Conservation (phyloP, 2,888 invertebrate species). For the Enchytraeus crypticus region DNA sequence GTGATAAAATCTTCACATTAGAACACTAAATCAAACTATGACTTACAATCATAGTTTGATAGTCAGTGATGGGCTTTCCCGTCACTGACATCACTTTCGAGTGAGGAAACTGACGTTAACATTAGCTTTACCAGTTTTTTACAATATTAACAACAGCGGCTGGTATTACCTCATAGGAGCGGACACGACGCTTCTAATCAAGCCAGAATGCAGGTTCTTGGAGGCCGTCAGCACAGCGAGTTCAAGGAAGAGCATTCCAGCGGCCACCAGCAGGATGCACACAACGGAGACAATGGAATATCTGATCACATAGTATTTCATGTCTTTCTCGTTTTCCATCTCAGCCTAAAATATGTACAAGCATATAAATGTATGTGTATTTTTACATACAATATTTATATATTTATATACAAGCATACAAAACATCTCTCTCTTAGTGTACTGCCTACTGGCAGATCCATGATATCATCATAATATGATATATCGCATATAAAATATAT, state of each 20-base stretch:
- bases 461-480: not conserved
- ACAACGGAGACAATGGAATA: slow-evolving; percentile 1
- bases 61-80: no score
- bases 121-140: no score
- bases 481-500: no score
- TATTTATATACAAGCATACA: not conserved
- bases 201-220: slow-evolving; percentile 58
- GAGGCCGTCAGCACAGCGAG: slow-evolving; percentile 53
- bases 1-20: no score
- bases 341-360: not conserved
- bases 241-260: slow-evolving; percentile 39
- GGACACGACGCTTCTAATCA: slow-evolving; percentile 61
- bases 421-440: no score
- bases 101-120: no score
- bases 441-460: not conserved
- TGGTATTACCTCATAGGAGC: slow-evolving; percentile 50
- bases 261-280: slow-evolving; percentile 1
- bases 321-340: not conserved
- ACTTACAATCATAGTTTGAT: no score
- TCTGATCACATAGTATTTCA: not conserved
- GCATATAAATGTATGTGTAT: not conserved
- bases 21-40: no score
- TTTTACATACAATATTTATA: no score
- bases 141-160: not conserved
- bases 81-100: no score